Base-by-base conservation (phyloP, 2,797 vertebrate species). In the Anabas testudineus region DNA sequence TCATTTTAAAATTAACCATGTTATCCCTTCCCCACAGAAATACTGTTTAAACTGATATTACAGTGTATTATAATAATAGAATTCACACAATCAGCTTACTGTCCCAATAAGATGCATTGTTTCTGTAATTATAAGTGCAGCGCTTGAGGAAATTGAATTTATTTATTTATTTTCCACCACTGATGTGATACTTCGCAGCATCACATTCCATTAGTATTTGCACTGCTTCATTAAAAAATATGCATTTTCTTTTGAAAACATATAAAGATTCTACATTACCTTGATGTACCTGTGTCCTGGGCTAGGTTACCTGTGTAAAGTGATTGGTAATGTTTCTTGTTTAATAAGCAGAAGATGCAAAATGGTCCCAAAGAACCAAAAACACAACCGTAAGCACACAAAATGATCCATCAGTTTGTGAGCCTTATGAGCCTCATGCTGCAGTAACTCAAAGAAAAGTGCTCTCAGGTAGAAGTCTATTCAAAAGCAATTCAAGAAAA, bases 391-490 rank as follows among this genome's bases (percentile, higher is more conserved):
- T 30, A 30, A 30, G 28, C 30, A 30, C 28, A 30, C 28, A 30
- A 5, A 30, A 30, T 10, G 34, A 36, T 36, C 10, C 2, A 36
- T 36, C 34, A 30, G 8, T 71, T 66, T 64, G 32, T 70, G 28
- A 52, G 42, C 45, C 5, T 67, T 37, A 51, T 7, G 24, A 69
- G 47, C 15, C 21, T 68, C 21, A 12, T 68, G 66, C 42, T 51
- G 14, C 18, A 7, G 39, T 30, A 30, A 67, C 42, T 19, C 37
- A 24, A 26, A 28, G 37, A 6, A 1, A 68, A 59, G 58, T 64
- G 48, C 52, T 73, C 71, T 80, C 74, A 69, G 74, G 51, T 80
- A 77, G 63, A 74, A n/a, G 21, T 74, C 57, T 15, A 6, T 5
- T 16, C 30, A 71, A 71, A 58, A 74, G 22, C 51, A 70, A 45